Conservation (phyloP, 2,888 invertebrate genomes). For the Drosophila nr. fundita region DNA sequence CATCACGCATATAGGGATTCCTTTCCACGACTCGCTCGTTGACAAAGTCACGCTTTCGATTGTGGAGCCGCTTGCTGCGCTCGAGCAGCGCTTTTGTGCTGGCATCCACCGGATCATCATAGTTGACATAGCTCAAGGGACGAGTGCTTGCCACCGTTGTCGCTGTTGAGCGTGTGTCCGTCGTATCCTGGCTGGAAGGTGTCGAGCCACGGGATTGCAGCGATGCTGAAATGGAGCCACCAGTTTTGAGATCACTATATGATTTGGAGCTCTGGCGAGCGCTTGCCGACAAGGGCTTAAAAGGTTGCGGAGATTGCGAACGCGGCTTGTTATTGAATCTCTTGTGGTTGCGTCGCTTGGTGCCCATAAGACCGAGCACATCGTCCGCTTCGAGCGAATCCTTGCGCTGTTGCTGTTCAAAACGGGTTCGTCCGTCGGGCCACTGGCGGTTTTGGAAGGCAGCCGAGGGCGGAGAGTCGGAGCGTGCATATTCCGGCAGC, state of each 20-base stretch:
- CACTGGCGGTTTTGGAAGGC: constrained; percentile 76
- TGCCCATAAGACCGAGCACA: constrained; percentile 34
- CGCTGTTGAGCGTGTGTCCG: constrained; percentile 55
- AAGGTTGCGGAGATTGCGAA: constrained; percentile 70
- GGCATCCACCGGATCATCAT: constrained; percentile 69
- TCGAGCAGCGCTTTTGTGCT: constrained; percentile 82
- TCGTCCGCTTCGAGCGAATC: constrained; percentile 52
- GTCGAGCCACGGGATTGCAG: constrained; percentile 56
- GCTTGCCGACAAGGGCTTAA: constrained; percentile 56
- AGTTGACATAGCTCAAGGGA: constrained; percentile 41
- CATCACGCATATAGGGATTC: constrained; percentile 84
- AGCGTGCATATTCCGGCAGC: constrained; percentile 69
- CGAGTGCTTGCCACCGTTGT: constrained; percentile 58
- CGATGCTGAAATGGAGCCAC: constrained; percentile 59
- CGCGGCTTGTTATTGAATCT: constrained; percentile 60
- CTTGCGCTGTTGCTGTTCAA: constrained; percentile 42
- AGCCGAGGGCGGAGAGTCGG: constrained; percentile 67
- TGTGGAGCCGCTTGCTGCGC: constrained; percentile 83
- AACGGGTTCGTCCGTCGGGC: constrained; percentile 80
- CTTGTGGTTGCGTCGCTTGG: constrained; percentile 25
- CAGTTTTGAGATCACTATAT: constrained; percentile 69
- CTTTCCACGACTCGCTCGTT: constrained; percentile 84
- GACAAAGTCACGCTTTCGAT: constrained; percentile 84
- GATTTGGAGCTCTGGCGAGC: constrained; percentile 70
- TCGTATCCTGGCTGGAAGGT: constrained; percentile 66